Conservation (phyloP, 2,113 vertebrate species). For the Pseudorectes ferrugineus region DNA sequence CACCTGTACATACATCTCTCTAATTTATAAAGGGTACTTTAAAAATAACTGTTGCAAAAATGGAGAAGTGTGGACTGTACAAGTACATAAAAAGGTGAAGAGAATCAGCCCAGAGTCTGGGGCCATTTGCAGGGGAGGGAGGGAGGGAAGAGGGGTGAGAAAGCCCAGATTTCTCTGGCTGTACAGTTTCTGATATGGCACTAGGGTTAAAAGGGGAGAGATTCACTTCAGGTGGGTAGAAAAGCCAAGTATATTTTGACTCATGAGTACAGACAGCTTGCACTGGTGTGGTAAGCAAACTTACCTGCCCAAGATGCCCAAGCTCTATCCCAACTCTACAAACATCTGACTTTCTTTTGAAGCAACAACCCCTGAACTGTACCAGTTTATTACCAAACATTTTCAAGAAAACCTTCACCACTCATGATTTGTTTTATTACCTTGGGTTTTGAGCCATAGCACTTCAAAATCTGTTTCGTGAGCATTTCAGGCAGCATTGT, state of each 20-base stretch:
- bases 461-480: not conserved
- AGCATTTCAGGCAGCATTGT: not conserved
- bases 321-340: not conserved
- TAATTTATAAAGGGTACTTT: not conserved
- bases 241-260: not conserved
- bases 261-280: not conserved
- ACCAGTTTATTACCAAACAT: not conserved
- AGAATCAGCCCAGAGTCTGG: not conserved
- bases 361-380: not conserved
- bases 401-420: not conserved
- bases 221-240: not conserved
- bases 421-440: not conserved
- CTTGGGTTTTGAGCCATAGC: not conserved
- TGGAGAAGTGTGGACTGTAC: not conserved
- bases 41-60: not conserved
- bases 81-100: not conserved
- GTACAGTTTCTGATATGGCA: not conserved
- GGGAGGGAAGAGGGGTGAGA: not conserved
- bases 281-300: not conserved
- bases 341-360: not conserved
- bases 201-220: not conserved
- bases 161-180: not conserved
- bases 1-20: not conserved
- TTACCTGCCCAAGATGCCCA: not conserved
- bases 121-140: accelerated